Conservation (phyloP, 2,797 vertebrate species). For the Cygnus olor region DNA sequence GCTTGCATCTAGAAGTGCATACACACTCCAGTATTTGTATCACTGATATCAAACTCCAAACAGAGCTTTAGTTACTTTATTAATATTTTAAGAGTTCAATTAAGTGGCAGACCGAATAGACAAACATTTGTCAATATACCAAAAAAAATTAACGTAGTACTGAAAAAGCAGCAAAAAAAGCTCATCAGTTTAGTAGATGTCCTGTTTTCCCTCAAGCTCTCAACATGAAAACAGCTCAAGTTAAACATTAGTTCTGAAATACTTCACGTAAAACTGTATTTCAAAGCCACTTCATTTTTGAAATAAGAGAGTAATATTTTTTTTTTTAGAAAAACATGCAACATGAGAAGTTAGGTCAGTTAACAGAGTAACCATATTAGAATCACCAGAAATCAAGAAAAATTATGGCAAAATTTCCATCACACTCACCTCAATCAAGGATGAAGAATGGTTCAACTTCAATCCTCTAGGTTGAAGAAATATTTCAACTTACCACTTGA, state of each 20-base stretch:
- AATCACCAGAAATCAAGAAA: conserved; percentile 1
- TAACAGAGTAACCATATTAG: conserved; percentile 36
- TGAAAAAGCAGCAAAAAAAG: neutral
- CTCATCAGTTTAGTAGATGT: neutral
- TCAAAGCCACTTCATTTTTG: neutral
- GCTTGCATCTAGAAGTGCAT: neutral
- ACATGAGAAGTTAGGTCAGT: conserved; percentile 24
- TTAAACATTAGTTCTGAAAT: conserved; percentile 56
- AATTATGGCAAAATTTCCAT: neutral
- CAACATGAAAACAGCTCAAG: neutral
- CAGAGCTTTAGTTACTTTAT: neutral
- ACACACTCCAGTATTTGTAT: neutral
- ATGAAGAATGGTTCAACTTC: conserved; percentile 40
- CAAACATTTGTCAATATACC: neutral
- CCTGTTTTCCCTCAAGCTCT: neutral
- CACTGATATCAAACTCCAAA: neutral
- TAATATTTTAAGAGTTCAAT: neutral
- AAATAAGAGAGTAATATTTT: neutral
- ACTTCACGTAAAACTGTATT: neutral
- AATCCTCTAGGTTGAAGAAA: conserved; percentile 54
- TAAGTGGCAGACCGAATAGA: neutral
- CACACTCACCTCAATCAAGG: conserved; percentile 19
- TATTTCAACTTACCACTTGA: conserved; percentile 56
- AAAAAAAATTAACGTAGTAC: neutral
- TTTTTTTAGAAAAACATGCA: conserved; percentile 41